Evolutionary conservation across 2,113 vertebrate genomes (phyloP), one percentile per base, ranked within the genome.

Genomic region (Rhizomys pruinosus): DNA sequence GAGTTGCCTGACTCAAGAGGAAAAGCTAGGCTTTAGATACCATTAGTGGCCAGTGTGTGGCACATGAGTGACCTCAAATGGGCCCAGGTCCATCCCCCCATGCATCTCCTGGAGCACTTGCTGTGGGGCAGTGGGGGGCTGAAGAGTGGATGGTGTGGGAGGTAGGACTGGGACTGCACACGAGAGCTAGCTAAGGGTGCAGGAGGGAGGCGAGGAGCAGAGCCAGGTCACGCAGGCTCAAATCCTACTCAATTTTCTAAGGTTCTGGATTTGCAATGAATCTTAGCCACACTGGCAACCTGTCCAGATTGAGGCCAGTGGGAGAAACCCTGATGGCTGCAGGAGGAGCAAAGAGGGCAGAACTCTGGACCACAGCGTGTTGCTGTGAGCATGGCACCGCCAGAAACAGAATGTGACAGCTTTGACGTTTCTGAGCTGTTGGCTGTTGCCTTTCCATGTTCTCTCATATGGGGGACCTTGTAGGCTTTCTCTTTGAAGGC

Each of bases 371-470:
- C 19, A 8, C 27, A 27, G 61, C 0, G 1, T 3, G 34, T 8
- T 44, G n/a, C 71, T 23, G 23, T 42, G 34, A 22, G 39, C 57
- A 37, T 20, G 29, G 12, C 29, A n/a, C 3, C 57, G 17, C 29
- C 74, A 17, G n/a, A 32, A 15, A 5, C 2, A 25, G 11, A 68
- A 63, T 15, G 9, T 5, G 2, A 11, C 2, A 29, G 7, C 2
- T 4, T 1, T 6, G 10, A 59, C 34, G 22, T 12, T 42, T 44
- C 68, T 69, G 52, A 29, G n/a, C 73, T 69, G 42, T 68, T 42
- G 25, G 47, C 57, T 13, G n/a, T n/a, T 29, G 6, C 2, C 5
- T 27, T 86, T 52, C 61, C 77, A 66, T 20, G 15, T 5, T 8
- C 39, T 44, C 66, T 76, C 73, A 29, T 32, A 37, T 52, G 29